Percentiles rank a stretch among this genome's conserved stretches.
phyloP scores from a whole-genome alignment of 2,888 invertebrate species.

The Acrocyrtus sp. region DNA sequence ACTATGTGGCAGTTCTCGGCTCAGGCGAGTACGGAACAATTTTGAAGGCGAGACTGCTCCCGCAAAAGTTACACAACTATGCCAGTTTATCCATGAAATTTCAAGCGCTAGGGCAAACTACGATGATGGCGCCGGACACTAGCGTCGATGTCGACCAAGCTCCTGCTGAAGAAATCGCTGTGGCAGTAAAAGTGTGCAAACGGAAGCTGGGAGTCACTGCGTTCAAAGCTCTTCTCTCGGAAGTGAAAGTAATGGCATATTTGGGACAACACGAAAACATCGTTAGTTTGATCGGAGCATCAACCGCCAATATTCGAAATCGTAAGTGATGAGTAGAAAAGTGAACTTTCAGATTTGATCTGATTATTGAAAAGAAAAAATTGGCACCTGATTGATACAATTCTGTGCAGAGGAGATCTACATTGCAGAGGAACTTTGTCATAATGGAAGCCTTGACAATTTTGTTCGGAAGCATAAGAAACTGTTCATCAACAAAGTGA shows the following conservation, averaged over 20 bases:
- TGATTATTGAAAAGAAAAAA: not conserved
- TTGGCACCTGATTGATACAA: not conserved
- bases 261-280: slow-evolving; percentile 50
- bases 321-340: too few relatives aligned
- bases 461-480: slow-evolving; percentile 16
- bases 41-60: not conserved
- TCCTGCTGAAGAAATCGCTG: not conserved
- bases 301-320: slow-evolving; percentile 43
- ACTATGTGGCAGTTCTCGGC: not conserved
- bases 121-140: too few relatives aligned
- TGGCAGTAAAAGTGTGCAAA: slow-evolving; percentile 50
- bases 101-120: not conserved
- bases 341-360: not conserved
- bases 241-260: slow-evolving; percentile 54
- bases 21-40: slow-evolving; percentile 16
- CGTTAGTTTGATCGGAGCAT: slow-evolving; percentile 45
- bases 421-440: slow-evolving; percentile 47
- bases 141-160: too few relatives aligned
- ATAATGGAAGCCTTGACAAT: slow-evolving; percentile 44
- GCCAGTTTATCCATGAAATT: not conserved
- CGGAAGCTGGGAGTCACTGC: slow-evolving; percentile 27
- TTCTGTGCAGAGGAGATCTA: slow-evolving; percentile 33
- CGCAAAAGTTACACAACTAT: not conserved
- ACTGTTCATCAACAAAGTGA: not conserved
- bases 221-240: slow-evolving; percentile 53